Conservation (phyloP, 2,888 invertebrate species). For the Stenoptilia bipunctidactyla region DNA sequence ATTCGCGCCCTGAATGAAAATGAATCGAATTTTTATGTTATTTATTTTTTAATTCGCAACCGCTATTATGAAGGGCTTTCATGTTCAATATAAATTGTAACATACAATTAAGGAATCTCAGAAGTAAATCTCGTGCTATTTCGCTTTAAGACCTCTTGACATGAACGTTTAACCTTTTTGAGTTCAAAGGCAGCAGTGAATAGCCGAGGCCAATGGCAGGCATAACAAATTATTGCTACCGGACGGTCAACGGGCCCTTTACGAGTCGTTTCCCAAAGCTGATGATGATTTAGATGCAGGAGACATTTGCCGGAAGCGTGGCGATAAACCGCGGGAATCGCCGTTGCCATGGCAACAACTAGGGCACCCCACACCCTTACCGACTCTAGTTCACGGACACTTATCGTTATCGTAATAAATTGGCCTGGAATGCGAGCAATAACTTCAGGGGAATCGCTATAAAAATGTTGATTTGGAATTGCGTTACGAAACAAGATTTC, state of each 20-base stretch:
- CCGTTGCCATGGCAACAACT: constrained; percentile 42
- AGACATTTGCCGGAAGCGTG: constrained; percentile 50
- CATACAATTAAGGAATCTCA: background rate
- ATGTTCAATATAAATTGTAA: no score
- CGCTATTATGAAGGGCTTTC: no score
- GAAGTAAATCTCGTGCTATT: background rate
- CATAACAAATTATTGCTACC: constrained; percentile 39
- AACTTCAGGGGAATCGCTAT: constrained; percentile 20
- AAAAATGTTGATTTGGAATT: constrained; percentile 4
- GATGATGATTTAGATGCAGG: constrained; percentile 69
- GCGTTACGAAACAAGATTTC: constrained; percentile 4
- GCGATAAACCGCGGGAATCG: constrained; percentile 40
- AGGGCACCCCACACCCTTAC: constrained; percentile 16
- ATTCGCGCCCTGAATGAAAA: background rate
- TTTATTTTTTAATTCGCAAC: no score
- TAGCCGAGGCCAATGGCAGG: constrained; percentile 13
- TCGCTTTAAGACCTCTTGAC: no score
- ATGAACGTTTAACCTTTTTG: background rate
- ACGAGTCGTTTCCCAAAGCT: constrained; percentile 53
- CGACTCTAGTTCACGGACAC: constrained; percentile 51
- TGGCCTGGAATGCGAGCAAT: constrained; percentile 58
- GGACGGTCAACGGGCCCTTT: constrained; percentile 57
- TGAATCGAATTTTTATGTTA: background rate
- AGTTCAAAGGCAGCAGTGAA: background rate
- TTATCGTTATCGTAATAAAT: constrained; percentile 66